These are phyloP conservation scores for Operophtera brumata DNA, from an alignment of 2,888 invertebrate species.

Conservation along the genomic window DNA sequence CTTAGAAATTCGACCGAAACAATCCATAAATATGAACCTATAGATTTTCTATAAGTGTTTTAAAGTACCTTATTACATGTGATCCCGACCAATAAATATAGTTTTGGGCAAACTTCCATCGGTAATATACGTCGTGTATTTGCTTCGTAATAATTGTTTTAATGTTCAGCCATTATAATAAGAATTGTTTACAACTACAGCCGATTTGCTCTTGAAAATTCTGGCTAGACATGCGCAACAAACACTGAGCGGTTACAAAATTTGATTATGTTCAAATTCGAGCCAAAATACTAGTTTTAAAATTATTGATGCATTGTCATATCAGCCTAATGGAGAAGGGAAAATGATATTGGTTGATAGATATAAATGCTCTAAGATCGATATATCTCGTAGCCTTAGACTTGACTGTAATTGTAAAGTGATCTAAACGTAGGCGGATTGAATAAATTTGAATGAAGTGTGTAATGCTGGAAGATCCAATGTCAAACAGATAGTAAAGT, in stretches of 20 bases:
- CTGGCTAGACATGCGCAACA: not conserved
- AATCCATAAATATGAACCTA: too few species aligned
- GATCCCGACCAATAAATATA: slow-evolving; percentile 47
- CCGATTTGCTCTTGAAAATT: slow-evolving; percentile 15
- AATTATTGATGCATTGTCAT: not conserved
- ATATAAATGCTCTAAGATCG: too few species aligned
- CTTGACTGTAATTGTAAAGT: slow-evolving; percentile 34
- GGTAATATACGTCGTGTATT: slow-evolving; percentile 45
- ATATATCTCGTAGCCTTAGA: slow-evolving; percentile 35
- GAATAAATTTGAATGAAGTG: slow-evolving; percentile 3
- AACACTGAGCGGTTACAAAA: too few species aligned
- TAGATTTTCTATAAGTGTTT: not conserved
- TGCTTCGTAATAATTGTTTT: slow-evolving; percentile 50
- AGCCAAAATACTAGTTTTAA: not conserved
- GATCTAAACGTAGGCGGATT: slow-evolving; percentile 15
- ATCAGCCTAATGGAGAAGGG: too few species aligned
- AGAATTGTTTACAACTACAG: slow-evolving; percentile 43
- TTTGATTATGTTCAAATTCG: not conserved
- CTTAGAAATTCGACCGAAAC: too few species aligned
- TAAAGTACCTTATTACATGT: slow-evolving; percentile 37
- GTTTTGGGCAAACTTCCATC: slow-evolving; percentile 61
- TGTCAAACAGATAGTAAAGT: too few species aligned
- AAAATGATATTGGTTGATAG: too few species aligned
- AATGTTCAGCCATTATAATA: slow-evolving; percentile 39
- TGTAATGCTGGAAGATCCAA: not conserved